Base-by-base conservation (phyloP, 2,888 invertebrate species). In the Frankliniella intonsa region DNA sequence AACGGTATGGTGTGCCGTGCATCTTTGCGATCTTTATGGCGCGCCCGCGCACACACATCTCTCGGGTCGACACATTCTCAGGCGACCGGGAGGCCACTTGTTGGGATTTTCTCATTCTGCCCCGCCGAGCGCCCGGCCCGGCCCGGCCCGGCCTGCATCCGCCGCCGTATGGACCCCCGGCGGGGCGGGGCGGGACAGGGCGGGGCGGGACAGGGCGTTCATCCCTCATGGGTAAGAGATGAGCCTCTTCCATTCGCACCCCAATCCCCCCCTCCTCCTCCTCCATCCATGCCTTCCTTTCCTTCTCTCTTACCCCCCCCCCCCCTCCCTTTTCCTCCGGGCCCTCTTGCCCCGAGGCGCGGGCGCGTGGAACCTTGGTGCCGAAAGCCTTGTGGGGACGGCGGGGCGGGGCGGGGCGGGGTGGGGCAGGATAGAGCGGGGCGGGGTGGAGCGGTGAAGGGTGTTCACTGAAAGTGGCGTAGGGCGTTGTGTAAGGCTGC, bases 181-280 rank as follows among this genome's bases (percentile, higher is more conserved):
- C 51, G 51, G 51, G 51, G 51, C 51, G 51, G 51, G 51, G 51
- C 51, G 10, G 10, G 51, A 55, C 14, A 10, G 62, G 14, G 14
- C 62, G 62, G 62, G 62, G 11, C 62, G 0, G 17, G 11, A 1
- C 62, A 14, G 62, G 62, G 62, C 62, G 14, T 62, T 62, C 62
- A 62, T 62, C 62, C 62, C 17, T 62, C 62, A 62, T 62, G 62
- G 62, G 62, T 62, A 62, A 62, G 62, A 62, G 62, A 62, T 62
- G 62, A 62, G 62, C 62, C 62, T n/a, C 19, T 14, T n/a, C 62
- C 62, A 17, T n/a, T 7, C 62, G 19, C 38, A 38, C 38, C 38
- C 38, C 38, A 2, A 38, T 38, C 38, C 55, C 17, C 14, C 9
- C 7, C 9, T 3, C 55, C 62, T n/a, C 62, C n/a, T 17, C 7